Percentiles rank a stretch among this genome's conserved stretches.
phyloP scores from a whole-genome alignment of 1,140 invertebrate genomes.

The Lysiphlebus fabarum region DNA sequence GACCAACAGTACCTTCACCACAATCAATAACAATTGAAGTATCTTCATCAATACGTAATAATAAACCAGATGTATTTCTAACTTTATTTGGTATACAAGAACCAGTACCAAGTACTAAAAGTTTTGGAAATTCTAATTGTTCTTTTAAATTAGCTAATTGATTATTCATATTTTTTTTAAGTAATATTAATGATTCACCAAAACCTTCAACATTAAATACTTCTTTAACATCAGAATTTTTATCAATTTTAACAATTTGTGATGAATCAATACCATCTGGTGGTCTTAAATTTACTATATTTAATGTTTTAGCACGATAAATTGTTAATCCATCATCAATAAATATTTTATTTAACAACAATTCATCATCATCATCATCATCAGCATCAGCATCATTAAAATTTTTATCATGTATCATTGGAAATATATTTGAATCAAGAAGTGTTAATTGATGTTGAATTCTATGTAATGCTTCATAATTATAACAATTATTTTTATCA shows the following conservation, averaged over 20 bases:
- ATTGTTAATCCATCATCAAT: constrained; percentile 21
- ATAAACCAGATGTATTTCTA: constrained; percentile 84
- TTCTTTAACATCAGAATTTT: constrained; percentile 67
- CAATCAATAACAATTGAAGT: constrained; percentile 84
- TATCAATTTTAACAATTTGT: constrained; percentile 58
- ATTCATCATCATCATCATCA: no score
- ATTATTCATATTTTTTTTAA: constrained; percentile 47
- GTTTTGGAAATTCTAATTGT: constrained; percentile 65
- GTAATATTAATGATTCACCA: constrained; percentile 51
- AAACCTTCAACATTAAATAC: constrained; percentile 63
- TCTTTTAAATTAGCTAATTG: constrained; percentile 25
- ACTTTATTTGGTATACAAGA: constrained; percentile 90
- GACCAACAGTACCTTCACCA: constrained; percentile 87
- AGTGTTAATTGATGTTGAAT: constrained; percentile 78
- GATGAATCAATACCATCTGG: constrained; percentile 59
- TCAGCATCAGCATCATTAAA: no score
- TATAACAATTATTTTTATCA: constrained; percentile 64
- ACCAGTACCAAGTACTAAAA: constrained; percentile 91
- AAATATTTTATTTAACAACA: no score
- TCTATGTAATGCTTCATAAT: constrained; percentile 71
- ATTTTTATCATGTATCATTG: constrained; percentile 58
- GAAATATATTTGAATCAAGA: constrained; percentile 72
- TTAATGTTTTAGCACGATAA: constrained; percentile 46
- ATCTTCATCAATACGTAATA: constrained; percentile 68
- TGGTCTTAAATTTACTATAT: constrained; percentile 62